Evolutionary conservation across 2,888 invertebrate species (phyloP).

Genomic region (Idaea straminata): DNA sequence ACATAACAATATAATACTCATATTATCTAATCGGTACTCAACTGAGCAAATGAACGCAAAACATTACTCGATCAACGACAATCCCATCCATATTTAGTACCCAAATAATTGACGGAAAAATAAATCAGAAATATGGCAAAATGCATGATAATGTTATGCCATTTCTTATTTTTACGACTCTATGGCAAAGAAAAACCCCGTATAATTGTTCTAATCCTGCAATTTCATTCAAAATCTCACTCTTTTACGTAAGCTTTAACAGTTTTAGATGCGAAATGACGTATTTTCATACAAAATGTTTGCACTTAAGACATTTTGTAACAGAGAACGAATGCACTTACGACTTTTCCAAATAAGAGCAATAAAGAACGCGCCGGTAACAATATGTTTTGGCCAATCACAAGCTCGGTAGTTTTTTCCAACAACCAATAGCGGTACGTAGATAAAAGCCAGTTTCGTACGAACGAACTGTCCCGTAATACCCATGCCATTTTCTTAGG

Average conservation of each 20-base stretch:
- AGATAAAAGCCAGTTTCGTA: constrained; percentile 70
- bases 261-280: constrained; percentile 31
- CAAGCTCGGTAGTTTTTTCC: constrained; percentile 69
- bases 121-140: neutral
- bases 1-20: neutral
- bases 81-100: neutral
- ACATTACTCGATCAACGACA: neutral
- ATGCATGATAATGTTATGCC: constrained; percentile 18
- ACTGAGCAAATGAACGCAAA: neutral
- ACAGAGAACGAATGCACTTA: constrained; percentile 37
- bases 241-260: constrained; percentile 29
- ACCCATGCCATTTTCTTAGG: constrained; percentile 52
- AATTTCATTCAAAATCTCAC: constrained; percentile 44
- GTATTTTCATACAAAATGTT: constrained; percentile 18
- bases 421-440: constrained; percentile 75
- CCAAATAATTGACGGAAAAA: neutral
- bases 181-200: constrained; percentile 48
- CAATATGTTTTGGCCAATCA: constrained; percentile 81
- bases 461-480: constrained; percentile 48
- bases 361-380: constrained; percentile 70
- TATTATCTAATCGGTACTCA: neutral
- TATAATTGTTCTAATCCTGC: constrained; percentile 64
- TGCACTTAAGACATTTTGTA: constrained; percentile 40
- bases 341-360: constrained; percentile 56
- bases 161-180: constrained; percentile 31